Percentiles rank a stretch among this genome's conserved stretches.
phyloP scores from a whole-genome alignment of 2,797 vertebrate species.

The Myripristis jacobus region DNA sequence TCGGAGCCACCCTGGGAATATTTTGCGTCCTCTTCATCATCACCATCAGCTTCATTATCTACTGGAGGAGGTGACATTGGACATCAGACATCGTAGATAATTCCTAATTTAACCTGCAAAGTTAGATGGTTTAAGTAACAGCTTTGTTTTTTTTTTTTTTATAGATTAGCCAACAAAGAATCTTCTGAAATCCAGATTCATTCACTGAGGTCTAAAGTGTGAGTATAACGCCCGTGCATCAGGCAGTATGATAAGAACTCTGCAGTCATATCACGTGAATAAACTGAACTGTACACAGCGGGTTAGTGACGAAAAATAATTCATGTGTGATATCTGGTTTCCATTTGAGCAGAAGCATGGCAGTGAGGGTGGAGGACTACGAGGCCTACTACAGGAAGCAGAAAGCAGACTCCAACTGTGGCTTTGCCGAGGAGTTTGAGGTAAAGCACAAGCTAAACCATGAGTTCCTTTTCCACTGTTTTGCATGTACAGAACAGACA shows the following conservation, averaged over 20 bases:
- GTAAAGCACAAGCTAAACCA: conserved; percentile 68
- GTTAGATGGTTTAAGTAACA: too few species aligned
- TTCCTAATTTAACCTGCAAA: not conserved
- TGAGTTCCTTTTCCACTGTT: too few species aligned
- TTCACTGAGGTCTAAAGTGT: conserved; percentile 82
- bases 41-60: conserved; percentile 69
- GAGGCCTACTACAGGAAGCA: conserved; percentile 92
- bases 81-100: not conserved
- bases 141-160: not conserved
- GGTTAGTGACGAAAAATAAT: not conserved
- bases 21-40: conserved; percentile 66
- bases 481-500: too few species aligned
- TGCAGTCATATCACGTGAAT: not conserved
- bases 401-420: conserved; percentile 93
- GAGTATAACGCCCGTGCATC: conserved; percentile 61
- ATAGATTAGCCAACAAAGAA: conserved; percentile 67
- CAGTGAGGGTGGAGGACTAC: conserved; percentile 89
- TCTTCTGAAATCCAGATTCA: conserved; percentile 78
- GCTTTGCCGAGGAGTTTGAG: conserved; percentile 96
- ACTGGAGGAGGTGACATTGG: conserved; percentile 76
- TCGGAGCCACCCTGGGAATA: conserved; percentile 61
- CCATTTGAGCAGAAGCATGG: conserved; percentile 82
- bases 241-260: not conserved
- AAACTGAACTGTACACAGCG: not conserved
- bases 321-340: conserved; percentile 25